These are phyloP conservation scores for Tetragonula carbonaria DNA, from an alignment of 2,888 invertebrate species.

Conservation along the genomic window DNA sequence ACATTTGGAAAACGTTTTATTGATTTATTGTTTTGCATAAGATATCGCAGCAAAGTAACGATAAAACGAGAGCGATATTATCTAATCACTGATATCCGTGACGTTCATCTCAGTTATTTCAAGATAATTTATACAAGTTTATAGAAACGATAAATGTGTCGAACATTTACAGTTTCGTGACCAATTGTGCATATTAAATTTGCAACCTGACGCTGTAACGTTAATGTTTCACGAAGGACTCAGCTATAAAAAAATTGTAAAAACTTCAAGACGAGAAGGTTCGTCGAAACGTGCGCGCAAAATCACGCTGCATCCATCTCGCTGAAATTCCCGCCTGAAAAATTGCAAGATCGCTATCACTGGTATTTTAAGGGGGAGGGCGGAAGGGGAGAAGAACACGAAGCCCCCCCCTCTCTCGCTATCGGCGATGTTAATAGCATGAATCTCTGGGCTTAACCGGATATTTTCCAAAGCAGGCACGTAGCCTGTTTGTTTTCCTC, in stretches of 20 bases:
- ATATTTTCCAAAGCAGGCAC: slow-evolving; percentile 24
- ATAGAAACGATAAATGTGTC: no score
- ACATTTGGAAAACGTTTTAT: no score
- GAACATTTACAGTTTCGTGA: no score
- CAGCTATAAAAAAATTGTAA: not conserved
- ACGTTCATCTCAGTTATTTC: no score
- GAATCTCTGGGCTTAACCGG: slow-evolving; percentile 18
- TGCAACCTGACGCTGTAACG: not conserved
- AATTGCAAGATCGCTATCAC: not conserved
- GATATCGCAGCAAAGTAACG: no score
- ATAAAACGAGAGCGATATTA: no score
- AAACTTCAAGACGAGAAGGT: no score
- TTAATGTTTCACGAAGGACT: not conserved
- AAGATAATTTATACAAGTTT: no score
- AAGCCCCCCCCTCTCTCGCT: not conserved
- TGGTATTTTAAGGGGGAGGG: not conserved
- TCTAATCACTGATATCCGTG: no score
- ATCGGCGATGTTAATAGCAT: slow-evolving; percentile 30
- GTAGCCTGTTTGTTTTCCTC: slow-evolving; percentile 39
- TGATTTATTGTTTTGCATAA: no score
- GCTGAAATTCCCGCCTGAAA: not conserved
- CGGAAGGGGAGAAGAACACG: not conserved
- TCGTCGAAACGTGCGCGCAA: not conserved
- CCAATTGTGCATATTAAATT: no score
- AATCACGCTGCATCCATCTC: not conserved